These are phyloP conservation scores for Notarius quadriscutis DNA, from an alignment of 2,113 vertebrate genomes.

Conservation along the genomic window DNA sequence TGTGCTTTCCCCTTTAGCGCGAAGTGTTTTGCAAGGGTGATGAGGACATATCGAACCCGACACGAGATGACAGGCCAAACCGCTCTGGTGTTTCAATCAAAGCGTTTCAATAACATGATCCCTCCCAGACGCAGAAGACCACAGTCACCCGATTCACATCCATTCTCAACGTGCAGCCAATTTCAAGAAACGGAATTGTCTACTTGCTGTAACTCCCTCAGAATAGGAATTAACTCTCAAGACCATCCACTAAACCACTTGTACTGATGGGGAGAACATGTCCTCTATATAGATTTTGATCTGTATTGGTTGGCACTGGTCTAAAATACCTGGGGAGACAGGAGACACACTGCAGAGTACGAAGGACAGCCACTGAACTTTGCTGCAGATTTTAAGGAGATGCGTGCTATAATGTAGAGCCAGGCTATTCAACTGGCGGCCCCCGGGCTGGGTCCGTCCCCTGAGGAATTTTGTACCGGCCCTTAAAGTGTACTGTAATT, in stretches of 20 bases:
- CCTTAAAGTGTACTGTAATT: too few species aligned
- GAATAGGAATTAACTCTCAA: neutral
- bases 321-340: neutral
- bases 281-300: neutral
- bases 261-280: constrained; percentile 13
- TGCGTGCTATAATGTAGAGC: neutral
- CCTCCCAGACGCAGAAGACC: neutral
- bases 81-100: constrained; percentile 24
- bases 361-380: neutral
- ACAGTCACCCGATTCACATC: constrained; percentile 27
- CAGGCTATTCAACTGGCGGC: too few species aligned
- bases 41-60: constrained; percentile 11
- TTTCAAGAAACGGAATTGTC: neutral
- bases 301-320: constrained; percentile 18
- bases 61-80: constrained; percentile 30
- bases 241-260: neutral
- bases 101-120: constrained; percentile 8
- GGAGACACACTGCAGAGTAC: neutral
- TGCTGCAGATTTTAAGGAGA: neutral
- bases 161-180: neutral
- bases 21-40: constrained; percentile 12
- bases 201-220: neutral
- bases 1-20: constrained; percentile 8
- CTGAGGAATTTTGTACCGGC: too few species aligned
- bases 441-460: too few species aligned